phyloP scores from a whole-genome alignment of 2,888 invertebrate species.

The Zaprionus bogoriensis region DNA sequence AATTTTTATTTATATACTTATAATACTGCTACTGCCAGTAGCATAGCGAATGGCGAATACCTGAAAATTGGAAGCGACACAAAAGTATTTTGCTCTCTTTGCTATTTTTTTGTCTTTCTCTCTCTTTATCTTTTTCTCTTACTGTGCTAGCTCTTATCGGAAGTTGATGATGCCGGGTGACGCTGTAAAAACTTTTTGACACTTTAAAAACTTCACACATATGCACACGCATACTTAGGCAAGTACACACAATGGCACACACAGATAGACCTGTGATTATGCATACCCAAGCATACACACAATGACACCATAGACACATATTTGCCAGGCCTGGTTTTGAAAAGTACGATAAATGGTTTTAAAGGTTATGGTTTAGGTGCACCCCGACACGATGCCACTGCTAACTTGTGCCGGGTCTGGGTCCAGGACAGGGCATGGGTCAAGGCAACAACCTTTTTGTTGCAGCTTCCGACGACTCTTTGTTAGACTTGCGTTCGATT shows the following conservation, averaged over 20 bases:
- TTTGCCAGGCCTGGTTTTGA: slow-evolving; percentile 47
- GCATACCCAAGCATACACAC: neutral
- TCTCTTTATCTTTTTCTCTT: neutral
- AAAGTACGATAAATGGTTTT: slow-evolving; percentile 62
- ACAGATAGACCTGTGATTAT: too few relatives aligned
- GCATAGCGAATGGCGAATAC: neutral
- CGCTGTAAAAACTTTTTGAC: slow-evolving; percentile 62
- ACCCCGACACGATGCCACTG: neutral
- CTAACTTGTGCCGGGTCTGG: slow-evolving; percentile 11
- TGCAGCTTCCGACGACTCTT: neutral
- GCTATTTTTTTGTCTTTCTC: neutral
- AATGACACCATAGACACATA: slow-evolving; percentile 18
- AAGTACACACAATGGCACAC: neutral
- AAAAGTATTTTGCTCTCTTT: too few relatives aligned
- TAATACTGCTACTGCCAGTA: too few relatives aligned
- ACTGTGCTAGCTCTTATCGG: slow-evolving; percentile 19
- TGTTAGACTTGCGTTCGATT: neutral
- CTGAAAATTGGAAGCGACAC: too few relatives aligned
- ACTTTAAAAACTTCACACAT: slow-evolving; percentile 59
- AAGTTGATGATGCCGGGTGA: slow-evolving; percentile 61
- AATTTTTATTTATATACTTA: too few relatives aligned
- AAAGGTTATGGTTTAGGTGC: slow-evolving; percentile 49
- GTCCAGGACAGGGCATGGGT: too few relatives aligned
- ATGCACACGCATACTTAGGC: slow-evolving; percentile 24
- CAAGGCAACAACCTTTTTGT: too few relatives aligned